These are phyloP conservation scores for Uropetala carovei DNA, from an alignment of 2,888 invertebrate species.

Conservation along the genomic window DNA sequence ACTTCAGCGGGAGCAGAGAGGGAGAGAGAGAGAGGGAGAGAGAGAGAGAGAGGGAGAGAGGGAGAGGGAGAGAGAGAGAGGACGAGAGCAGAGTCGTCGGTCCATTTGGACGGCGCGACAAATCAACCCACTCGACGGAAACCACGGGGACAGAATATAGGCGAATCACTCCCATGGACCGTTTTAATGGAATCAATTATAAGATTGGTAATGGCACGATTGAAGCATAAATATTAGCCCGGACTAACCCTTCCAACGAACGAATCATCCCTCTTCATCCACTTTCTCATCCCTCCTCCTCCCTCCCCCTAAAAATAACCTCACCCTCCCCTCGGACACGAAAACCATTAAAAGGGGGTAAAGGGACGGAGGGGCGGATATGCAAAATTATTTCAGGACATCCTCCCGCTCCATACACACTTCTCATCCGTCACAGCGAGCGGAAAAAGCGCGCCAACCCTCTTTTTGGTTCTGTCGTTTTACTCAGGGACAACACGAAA, in stretches of 20 bases:
- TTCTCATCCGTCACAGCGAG: background rate
- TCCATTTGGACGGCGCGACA: conserved; percentile 50
- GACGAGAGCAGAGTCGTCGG: background rate
- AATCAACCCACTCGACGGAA: conserved; percentile 51
- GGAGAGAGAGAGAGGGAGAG: no score
- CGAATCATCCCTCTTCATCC: no score
- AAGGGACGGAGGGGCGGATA: background rate
- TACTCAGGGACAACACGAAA: no score
- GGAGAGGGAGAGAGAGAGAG: no score
- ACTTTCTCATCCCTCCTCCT: no score
- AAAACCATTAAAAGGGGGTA: background rate
- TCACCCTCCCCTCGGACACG: background rate
- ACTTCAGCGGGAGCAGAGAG: no score
- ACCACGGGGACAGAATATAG: background rate
- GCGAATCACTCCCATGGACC: background rate
- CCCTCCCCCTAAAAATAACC: no score
- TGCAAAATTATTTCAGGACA: background rate
- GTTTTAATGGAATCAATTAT: conserved; percentile 32
- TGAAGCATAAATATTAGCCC: conserved; percentile 1
- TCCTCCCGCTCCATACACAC: background rate
- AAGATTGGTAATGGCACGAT: conserved; percentile 11
- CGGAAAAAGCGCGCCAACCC: background rate
- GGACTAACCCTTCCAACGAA: background rate
- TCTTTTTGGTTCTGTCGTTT: no score
- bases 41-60: no score